Conservation (phyloP, 2,797 vertebrate species). For the Cryptoprocta ferox region DNA sequence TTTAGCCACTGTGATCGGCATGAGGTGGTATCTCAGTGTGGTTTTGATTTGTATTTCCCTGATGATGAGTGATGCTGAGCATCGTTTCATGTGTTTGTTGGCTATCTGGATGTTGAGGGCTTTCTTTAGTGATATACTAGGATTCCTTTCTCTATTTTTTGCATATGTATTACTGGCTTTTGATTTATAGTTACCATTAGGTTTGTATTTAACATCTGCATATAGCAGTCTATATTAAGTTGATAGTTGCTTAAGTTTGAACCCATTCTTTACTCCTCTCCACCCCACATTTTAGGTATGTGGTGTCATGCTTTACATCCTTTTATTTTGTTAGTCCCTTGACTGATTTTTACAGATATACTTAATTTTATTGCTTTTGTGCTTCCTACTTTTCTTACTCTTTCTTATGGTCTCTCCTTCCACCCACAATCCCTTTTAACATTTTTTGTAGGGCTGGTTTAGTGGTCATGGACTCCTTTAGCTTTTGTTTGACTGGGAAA, state of each 20-base stretch:
- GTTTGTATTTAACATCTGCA: neutral
- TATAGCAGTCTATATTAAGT: neutral
- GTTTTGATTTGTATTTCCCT: neutral
- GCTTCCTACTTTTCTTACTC: neutral
- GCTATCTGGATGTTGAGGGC: neutral
- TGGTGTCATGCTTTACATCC: neutral
- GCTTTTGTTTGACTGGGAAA: neutral
- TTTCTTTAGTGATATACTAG: neutral
- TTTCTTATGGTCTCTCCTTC: neutral
- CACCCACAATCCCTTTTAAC: neutral
- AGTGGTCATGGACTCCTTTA: neutral
- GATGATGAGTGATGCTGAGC: neutral
- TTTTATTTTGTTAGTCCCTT: neutral
- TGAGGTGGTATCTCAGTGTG: neutral
- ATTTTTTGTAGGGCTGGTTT: neutral
- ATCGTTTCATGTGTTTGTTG: neutral
- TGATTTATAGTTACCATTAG: neutral
- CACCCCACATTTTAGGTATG: neutral
- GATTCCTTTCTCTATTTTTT: neutral
- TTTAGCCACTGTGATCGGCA: neutral
- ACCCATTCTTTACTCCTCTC: neutral
- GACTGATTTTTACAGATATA: neutral
- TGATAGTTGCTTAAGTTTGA: neutral
- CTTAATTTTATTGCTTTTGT: neutral
- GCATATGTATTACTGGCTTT: neutral